These are phyloP conservation scores for Daphoenositta chrysoptera DNA, from an alignment of 2,113 vertebrate genomes.

Conservation along the genomic window DNA sequence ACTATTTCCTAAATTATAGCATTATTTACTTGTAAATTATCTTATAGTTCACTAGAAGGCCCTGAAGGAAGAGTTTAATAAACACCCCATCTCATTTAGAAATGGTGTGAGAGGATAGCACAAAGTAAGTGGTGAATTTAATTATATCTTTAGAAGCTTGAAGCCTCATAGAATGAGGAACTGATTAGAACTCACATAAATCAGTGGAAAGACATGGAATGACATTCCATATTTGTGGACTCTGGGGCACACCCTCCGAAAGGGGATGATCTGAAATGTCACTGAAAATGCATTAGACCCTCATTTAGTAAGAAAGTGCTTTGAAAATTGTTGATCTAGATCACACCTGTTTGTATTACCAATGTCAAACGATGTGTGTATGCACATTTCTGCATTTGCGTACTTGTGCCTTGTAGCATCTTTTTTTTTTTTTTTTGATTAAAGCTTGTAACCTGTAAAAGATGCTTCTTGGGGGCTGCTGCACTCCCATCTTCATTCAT, in stretches of 20 bases:
- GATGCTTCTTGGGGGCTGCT: background rate
- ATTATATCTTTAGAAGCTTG: background rate
- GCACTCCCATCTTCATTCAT: background rate
- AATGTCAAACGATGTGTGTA: background rate
- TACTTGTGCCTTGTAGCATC: background rate
- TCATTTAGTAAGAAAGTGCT: background rate
- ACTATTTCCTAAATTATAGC: background rate
- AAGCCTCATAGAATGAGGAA: background rate
- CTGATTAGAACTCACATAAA: background rate
- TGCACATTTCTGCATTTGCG: background rate
- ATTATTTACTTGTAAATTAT: background rate
- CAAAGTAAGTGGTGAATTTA: background rate
- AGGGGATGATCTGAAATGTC: background rate
- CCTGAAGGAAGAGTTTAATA: background rate
- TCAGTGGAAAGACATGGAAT: background rate
- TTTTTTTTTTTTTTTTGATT: background rate
- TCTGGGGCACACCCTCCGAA: accelerated
- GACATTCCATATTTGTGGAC: background rate
- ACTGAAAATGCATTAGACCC: background rate
- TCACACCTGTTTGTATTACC: background rate
- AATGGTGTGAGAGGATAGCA: background rate
- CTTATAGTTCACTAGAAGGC: background rate
- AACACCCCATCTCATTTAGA: background rate
- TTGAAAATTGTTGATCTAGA: background rate
- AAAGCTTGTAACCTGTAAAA: background rate